Percentiles rank a stretch among this genome's conserved stretches.
phyloP scores from a whole-genome alignment of 1,140 invertebrate genomes.

The Hylaeus volcanicus region DNA sequence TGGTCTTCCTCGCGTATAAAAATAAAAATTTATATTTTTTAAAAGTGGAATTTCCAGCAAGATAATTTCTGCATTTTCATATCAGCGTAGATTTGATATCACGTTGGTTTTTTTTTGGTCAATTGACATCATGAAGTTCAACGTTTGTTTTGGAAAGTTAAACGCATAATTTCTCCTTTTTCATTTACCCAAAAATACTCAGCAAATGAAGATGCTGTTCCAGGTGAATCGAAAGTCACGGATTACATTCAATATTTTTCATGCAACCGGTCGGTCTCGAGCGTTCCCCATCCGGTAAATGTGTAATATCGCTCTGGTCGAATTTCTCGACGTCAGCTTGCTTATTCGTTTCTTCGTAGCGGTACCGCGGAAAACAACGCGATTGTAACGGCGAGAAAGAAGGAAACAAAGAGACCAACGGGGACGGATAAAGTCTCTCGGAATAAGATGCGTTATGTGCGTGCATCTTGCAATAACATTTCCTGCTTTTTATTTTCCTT shows the following conservation, averaged over 20 bases:
- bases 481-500: background rate
- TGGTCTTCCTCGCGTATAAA: no score
- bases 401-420: background rate
- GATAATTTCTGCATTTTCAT: no score
- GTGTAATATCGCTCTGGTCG: background rate
- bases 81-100: no score
- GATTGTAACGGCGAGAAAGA: background rate
- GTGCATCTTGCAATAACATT: background rate
- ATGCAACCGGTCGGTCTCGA: no score
- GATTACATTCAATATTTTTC: background rate
- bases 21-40: no score
- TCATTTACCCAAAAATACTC: no score
- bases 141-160: no score
- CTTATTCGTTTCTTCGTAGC: background rate
- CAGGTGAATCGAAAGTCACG: background rate
- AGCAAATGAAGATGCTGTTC: no score
- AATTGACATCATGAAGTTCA: no score
- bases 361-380: background rate
- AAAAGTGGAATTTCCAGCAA: no score
- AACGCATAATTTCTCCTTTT: no score
- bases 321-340: background rate
- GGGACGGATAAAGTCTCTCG: conserved; percentile 1
- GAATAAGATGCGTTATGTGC: conserved; percentile 25
- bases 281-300: background rate
- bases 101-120: no score